Base-by-base conservation (phyloP, 2,888 invertebrate species). In the Atethmia centrago region DNA sequence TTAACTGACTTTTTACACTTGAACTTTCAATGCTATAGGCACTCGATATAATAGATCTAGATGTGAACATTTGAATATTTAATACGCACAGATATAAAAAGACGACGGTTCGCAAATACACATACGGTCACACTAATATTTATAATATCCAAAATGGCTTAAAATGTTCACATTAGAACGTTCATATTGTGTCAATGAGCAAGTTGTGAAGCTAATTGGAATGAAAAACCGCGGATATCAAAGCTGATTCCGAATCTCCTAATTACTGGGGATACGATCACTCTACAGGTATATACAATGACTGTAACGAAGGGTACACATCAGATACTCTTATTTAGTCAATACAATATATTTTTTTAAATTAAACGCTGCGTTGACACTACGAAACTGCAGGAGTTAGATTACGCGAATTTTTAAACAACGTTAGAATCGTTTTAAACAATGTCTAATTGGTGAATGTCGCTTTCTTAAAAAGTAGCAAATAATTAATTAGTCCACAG, bases 21-120 rank as follows among this genome's bases (percentile, higher is more conserved):
- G 94, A 95, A 95, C 92, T 92, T 92, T 94, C 95, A 95, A 95
- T 95, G 95, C 96, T 96, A 95, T 96, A 96, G 96, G 96, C 96
- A 96, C 96, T 96, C 96, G 92, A 95, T 96, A 95, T 93, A 95
- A 94, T 95, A 95, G 94, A 94, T 95, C 95, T 96, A 95, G 88
- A 95, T 92, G 94, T 96, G 95, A 96, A 96, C 95, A 95, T 95
- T 95, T 95, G 93, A 95, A 93, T 92, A 93, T 93, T 82, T 90
- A 93, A 92, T 93, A 94, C 91, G 93, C 93, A 93, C 94, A 95
- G 92, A 94, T 94, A 95, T 92, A 94, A 95, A 95, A 95, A 95
- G 94, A 93, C 90, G 88, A 93, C 87, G 90, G 89, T 91, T 93
- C 92, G 90, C 94, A 94, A 93, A 92, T 95, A 94, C 93, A 94